Base-by-base conservation (phyloP, 2,888 invertebrate species). In the Tipula lateralis region DNA sequence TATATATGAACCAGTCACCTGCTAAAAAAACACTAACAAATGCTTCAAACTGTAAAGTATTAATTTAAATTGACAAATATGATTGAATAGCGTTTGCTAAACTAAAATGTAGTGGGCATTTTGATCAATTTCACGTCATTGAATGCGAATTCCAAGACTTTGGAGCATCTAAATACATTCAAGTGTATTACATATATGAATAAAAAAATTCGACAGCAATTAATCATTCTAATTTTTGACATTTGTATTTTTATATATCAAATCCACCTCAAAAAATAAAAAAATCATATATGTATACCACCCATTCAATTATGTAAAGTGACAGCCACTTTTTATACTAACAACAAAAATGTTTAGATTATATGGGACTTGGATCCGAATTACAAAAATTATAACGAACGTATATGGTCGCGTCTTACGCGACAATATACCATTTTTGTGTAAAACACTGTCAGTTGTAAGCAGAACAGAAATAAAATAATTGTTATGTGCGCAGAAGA, bases 41-140 rank as follows among this genome's bases (percentile, higher is more conserved):
- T n/a, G n/a, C n/a, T n/a, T n/a, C n/a, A n/a, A n/a, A n/a, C n/a
- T n/a, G n/a, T n/a, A n/a, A n/a, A 12, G 24, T 19, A 66, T 66
- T 24, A 19, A 66, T 66, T 66, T 24, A 66, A 66, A 66, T 24
- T 66, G 66, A 66, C 66, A 66, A 66, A 66, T 66, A 24, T 66
- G 66, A 66, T 66, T 66, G 66, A 66, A 66, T 66, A 66, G 66
- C 24, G 66, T 24, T n/a, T n/a, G 24, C 24, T 3, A 66, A 66
- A 66, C 19, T 66, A 66, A 66, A 66, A 66, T 66, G 66, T 66
- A 66, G 66, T 66, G 66, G 66, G 66, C 24, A 66, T 44, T 44
- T 66, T 9, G 5, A 24, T 66, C 24, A 24, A 66, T 12, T 24
- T 24, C 12, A 66, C 24, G 7, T 66, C 66, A 7, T 66, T 13